Evolutionary conservation across 2,888 invertebrate species (phyloP), one percentile per base, ranked within the genome.

Genomic region (Emmelina monodactyla): DNA sequence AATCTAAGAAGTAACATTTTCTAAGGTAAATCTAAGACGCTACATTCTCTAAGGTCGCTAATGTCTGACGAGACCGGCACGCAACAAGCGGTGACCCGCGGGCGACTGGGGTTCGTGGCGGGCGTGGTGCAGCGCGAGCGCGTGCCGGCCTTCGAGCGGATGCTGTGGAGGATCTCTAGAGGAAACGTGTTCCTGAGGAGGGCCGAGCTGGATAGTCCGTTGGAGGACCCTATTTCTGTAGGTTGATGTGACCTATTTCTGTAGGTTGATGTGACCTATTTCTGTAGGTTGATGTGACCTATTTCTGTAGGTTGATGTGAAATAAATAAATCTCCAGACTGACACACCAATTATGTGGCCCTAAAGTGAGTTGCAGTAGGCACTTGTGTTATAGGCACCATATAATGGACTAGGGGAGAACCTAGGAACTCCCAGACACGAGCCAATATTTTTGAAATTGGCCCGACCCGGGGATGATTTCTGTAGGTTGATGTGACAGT

Each of bases 81-180:
- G 66, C 65, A 32, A 55, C 55, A 55, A 30, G 55, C 65, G 0
- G 76, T 68, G 2, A 55, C 64, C 1, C 73, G 85, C 31, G 85
- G 85, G 1, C 75, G 82, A 0, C 66, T 82, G 3, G 82, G 93
- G 46, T 96, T 96, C 73, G 92, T 95, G 10, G 93, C 94, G 19
- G 96, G 95, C n/a, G 94, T 95, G 16, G 92, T 96, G 40, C 88
- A 89, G 49, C 83, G 94, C 28, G 94, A 95, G 67, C 82, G 93
- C 41, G 86, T 95, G 37, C 91, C 92, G 1, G 90, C 91, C 32
- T 96, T 96, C 73, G 95, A 95, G 62, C 82, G 94, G 35, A 92
- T 96, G 89, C 70, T 96, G 53, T 96, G 95, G 95, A 85, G 95
- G 46, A 94, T 94, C 44, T 94, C 94, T 13, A 84, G 95, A 37